Evolutionary conservation across 2,113 vertebrate genomes (phyloP), one percentile per base, ranked within the genome.

Genomic region (Tonatia bakeri): DNA sequence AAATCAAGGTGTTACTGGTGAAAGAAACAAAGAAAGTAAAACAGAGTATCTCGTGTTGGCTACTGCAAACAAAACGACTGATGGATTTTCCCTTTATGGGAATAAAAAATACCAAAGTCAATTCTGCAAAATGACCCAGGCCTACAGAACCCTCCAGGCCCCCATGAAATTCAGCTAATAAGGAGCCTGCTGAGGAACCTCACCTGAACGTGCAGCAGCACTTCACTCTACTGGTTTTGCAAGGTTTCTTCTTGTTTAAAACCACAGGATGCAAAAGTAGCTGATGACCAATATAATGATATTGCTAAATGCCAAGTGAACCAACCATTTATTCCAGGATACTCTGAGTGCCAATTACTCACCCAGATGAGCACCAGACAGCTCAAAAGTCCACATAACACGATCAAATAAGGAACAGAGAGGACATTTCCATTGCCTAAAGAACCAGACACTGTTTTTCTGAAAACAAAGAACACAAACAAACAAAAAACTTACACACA

Each of bases 241-340:
- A 65, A 96, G 95, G 97, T 96, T 97, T 97, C 94, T 96, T 97
- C 96, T 93, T 94, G 94, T 93, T 94, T 81, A 77, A 96, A 97
- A 96, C 67, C 90, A 65, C 67, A 97, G 75, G 89, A 90, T 87
- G 70, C 91, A 97, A 96, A 98, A 91, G 94, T 7, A 94, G 91
- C 94, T 1, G 0, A 96, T 90, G 95, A 98, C 96, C 97, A 97
- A 81, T 77, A 79, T 89, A 96, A 95, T 96, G 95, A 98, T 90
- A 96, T 67, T 97, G 84, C 88, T 95, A 96, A 7, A 14, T 81
- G 52, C 50, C 59, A 47, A 97, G 1, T 97, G 96, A 97, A 96
- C 95, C 96, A 97, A 86, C 50, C 96, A 91, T 87, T 93, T 81
- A 90, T 94, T 96, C 90, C 26, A 92, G 52, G 97, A 89, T 84